Evolutionary conservation across 2,113 vertebrate species (phyloP).

Genomic region (Peucedramus taeniatus): DNA sequence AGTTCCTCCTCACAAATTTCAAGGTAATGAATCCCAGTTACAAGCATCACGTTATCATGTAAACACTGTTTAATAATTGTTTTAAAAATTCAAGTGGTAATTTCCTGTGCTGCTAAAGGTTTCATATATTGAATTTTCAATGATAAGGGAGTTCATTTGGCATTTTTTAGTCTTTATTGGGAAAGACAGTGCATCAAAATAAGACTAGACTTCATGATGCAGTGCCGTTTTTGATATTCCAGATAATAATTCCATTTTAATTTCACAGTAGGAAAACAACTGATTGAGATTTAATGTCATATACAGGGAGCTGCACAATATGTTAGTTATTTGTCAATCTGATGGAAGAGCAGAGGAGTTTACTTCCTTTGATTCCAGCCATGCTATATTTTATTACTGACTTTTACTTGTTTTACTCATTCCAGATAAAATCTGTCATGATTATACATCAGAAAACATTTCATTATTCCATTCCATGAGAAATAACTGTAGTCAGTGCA

Average conservation of each 20-base stretch:
- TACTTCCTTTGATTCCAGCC: constrained; percentile 60
- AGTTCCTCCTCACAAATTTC: not conserved
- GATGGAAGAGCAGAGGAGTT: constrained; percentile 59
- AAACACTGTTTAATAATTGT: not conserved
- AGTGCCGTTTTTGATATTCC: constrained; percentile 16
- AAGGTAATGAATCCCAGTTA: not conserved
- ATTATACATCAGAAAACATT: constrained; percentile 68
- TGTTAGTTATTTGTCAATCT: constrained; percentile 70
- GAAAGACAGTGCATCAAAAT: not conserved
- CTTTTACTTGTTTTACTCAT: constrained; percentile 61
- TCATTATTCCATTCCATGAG: constrained; percentile 64
- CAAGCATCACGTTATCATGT: not conserved
- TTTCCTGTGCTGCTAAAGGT: not conserved
- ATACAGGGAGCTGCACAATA: not conserved
- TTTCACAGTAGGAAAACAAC: constrained; percentile 49
- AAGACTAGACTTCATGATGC: not conserved
- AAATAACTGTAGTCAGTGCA: constrained; percentile 63
- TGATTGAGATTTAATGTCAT: constrained; percentile 56
- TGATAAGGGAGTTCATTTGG: not conserved
- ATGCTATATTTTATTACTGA: constrained; percentile 46
- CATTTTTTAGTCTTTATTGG: not conserved
- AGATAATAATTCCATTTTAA: constrained; percentile 57
- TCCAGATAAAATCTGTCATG: constrained; percentile 67
- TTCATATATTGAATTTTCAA: not conserved
- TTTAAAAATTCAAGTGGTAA: not conserved